Evolutionary conservation across 2,888 invertebrate species (phyloP).

Genomic region (Prionchulus punctatus): DNA sequence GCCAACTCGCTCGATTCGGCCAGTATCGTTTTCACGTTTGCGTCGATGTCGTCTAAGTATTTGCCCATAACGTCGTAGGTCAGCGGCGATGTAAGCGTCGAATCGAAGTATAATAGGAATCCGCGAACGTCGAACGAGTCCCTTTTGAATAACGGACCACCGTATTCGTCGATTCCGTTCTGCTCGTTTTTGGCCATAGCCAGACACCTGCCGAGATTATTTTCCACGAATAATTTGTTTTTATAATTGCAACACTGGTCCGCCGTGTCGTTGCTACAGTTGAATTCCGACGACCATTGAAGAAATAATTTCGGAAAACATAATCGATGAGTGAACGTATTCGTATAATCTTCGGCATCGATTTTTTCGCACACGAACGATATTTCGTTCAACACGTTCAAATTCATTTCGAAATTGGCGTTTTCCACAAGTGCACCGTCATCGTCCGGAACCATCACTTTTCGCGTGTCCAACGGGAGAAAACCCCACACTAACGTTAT

Average conservation of each 20-base stretch:
- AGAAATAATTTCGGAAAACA: neutral
- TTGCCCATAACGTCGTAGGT: neutral
- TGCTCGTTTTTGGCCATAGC: no score
- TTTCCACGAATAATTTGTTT: no score
- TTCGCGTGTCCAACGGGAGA: neutral
- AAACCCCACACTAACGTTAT: conserved; percentile 2
- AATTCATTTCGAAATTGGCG: neutral
- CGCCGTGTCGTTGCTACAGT: no score
- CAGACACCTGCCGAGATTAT: no score
- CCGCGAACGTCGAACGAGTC: neutral
- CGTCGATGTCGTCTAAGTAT: neutral
- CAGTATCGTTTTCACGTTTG: neutral
- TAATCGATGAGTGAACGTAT: no score
- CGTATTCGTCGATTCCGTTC: no score
- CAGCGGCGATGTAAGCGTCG: neutral
- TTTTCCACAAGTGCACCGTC: neutral
- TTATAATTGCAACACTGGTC: no score
- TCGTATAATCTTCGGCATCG: neutral
- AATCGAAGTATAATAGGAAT: neutral
- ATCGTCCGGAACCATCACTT: neutral
- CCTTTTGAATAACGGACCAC: neutral
- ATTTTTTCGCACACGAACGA: neutral
- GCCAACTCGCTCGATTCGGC: neutral
- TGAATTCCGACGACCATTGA: neutral
- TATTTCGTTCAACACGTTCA: neutral